Percentiles rank a stretch among this genome's conserved stretches.
Conservation (phyloP, 2,797 vertebrate genomes). For the Pseudomugil gertrudae region DNA sequence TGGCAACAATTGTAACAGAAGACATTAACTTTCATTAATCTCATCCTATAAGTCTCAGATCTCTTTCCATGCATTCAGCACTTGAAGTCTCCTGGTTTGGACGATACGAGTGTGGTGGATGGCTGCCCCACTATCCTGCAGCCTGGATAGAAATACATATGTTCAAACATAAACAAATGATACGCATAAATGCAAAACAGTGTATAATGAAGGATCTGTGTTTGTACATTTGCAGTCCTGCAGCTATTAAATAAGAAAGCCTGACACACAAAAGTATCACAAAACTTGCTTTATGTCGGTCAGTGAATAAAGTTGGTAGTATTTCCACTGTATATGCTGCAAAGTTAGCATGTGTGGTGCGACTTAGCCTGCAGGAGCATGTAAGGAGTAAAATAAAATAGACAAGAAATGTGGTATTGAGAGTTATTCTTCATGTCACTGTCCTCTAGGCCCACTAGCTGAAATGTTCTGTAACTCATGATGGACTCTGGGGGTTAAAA, state of each 20-base stretch:
- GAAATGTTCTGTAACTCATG: slow-evolving; percentile 61
- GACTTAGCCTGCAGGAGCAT: slow-evolving; percentile 12
- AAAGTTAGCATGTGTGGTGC: slow-evolving; percentile 32
- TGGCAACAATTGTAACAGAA: slow-evolving; percentile 28
- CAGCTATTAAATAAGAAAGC: slow-evolving; percentile 25
- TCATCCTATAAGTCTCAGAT: slow-evolving; percentile 74
- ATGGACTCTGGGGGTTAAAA: slow-evolving; percentile 58
- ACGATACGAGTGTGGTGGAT: slow-evolving; percentile 47
- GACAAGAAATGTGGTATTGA: slow-evolving; percentile 23
- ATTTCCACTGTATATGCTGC: slow-evolving; percentile 35
- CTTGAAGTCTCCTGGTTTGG: slow-evolving; percentile 72
- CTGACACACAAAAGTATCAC: slow-evolving; percentile 25
- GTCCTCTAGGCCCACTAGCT: slow-evolving; percentile 25
- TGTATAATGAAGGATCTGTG: slow-evolving; percentile 13
- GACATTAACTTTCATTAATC: slow-evolving; percentile 73
- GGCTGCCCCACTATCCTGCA: background rate
- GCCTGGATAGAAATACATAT: slow-evolving; percentile 17
- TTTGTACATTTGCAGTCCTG: slow-evolving; percentile 10
- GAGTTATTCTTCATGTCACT: slow-evolving; percentile 41
- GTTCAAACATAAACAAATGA: slow-evolving; percentile 34
- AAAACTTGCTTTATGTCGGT: slow-evolving; percentile 23
- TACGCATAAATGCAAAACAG: slow-evolving; percentile 13
- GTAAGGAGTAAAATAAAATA: slow-evolving; percentile 10
- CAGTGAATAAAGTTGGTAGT: slow-evolving; percentile 36
- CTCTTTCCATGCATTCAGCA: slow-evolving; percentile 73